Evolutionary conservation across 92 coral and sea anemone genomes (phyloP), one percentile per base, ranked within the genome.

Genomic region (Epizoanthus stellaris): DNA sequence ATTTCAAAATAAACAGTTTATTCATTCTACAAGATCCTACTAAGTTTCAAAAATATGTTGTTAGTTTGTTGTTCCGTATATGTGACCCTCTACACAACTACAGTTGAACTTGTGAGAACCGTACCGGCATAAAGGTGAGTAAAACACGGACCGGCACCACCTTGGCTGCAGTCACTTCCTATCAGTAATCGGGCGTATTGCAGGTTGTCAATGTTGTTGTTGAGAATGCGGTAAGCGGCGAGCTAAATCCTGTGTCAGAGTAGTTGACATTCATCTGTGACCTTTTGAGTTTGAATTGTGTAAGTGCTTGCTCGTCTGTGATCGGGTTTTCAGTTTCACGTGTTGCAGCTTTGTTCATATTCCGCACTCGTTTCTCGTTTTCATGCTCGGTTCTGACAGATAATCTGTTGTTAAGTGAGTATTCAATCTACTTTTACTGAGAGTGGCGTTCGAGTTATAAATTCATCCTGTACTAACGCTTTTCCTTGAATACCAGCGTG

Each of bases 211-310:
- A 30, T 30, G 34, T 34, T 34, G 39, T 6, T 47, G 60, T 25
- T 19, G 2, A 71, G 14, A 13, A 72, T 17, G 14, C 23, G 57
- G 77, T 72, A 72, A 72, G 77, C 45, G 17, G 34, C 1, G 58
- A 20, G 17, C 16, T 16, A 43, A 72, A 19, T 43, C 60, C 56
- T 72, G 14, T 43, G 16, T 45, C 19, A 68, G 60, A 42, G 77
- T 16, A 45, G 58, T 72, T 72, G 77, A 72, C 77, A 72, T 72
- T 47, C 39, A 72, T 72, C 38, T 72, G 77, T 72, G 76, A 47
- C 76, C 76, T 72, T 72, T 72, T 43, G 73, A 68, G 73, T 68
- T 68, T 68, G 52, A 17, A 68, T 68, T 68, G 73, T 68, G 73
- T 68, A 36, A 43, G 19, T 19, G 0, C 69, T 20, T 38, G 73